A percentile compares a stretch with the other conserved stretches of the same genome.
These are phyloP conservation scores for Rissa tridactyla DNA, from an alignment of 2,113 vertebrate genomes.

Conservation along the genomic window DNA sequence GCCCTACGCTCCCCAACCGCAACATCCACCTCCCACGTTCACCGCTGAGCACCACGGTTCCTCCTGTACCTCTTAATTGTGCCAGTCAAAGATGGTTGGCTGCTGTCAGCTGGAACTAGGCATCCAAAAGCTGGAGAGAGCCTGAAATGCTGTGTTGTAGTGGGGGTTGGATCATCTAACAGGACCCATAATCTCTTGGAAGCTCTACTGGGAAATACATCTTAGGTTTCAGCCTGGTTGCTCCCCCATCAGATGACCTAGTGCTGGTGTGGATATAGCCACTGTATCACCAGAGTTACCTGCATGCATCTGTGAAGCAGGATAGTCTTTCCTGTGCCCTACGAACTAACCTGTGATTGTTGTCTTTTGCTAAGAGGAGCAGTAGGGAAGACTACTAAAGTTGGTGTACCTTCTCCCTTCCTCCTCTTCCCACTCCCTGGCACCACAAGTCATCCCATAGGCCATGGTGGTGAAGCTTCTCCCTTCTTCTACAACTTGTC, in stretches of 20 bases:
- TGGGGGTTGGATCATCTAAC: neutral
- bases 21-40: neutral
- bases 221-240: neutral
- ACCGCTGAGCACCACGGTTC: accelerated
- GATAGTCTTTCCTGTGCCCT: neutral
- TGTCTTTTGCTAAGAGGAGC: neutral
- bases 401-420: neutral
- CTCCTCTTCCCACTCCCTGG: neutral
- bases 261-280: neutral
- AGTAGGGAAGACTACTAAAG: neutral
- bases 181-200: neutral
- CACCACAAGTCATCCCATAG: accelerated
- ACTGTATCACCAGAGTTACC: too few relatives aligned
- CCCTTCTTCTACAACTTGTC: neutral
- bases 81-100: neutral
- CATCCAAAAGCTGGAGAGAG: neutral
- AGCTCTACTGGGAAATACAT: neutral
- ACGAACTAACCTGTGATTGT: neutral
- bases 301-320: neutral
- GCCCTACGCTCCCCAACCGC: accelerated
- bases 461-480: neutral
- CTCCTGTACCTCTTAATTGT: neutral
- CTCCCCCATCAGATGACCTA: neutral
- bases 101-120: neutral
- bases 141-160: neutral